Conservation (phyloP, 2,797 vertebrate genomes). For the Antrozous pallidus region DNA sequence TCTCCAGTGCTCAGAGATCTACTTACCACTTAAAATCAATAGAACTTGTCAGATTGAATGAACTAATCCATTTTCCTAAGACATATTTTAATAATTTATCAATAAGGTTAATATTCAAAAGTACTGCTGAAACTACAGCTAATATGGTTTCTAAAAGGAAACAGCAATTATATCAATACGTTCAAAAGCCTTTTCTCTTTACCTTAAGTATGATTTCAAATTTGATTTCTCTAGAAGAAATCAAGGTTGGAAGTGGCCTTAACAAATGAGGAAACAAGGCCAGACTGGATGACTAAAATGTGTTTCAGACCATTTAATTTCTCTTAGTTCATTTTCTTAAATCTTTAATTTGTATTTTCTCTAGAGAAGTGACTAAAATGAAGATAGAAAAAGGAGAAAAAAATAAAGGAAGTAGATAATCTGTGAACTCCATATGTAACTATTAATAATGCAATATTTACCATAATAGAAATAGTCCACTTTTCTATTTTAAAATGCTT, state of each 20-base stretch:
- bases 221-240: background rate
- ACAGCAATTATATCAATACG: background rate
- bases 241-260: background rate
- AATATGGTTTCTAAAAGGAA: background rate
- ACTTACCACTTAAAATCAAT: background rate
- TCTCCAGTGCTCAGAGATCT: background rate
- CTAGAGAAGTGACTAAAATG: background rate
- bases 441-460: background rate
- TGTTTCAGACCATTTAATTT: slow-evolving; percentile 5
- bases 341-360: slow-evolving; percentile 33
- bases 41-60: slow-evolving; percentile 4
- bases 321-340: background rate
- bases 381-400: background rate
- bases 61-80: slow-evolving; percentile 29
- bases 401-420: background rate
- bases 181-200: slow-evolving; percentile 24
- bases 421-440: background rate
- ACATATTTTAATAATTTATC: slow-evolving; percentile 34
- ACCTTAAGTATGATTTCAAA: background rate
- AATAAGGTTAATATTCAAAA: slow-evolving; percentile 18
- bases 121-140: slow-evolving; percentile 12
- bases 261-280: background rate
- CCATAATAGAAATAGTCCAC: background rate
- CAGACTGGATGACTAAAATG: background rate
- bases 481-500: background rate